Percentiles rank a stretch among this genome's conserved stretches.
phyloP scores from a whole-genome alignment of 2,888 invertebrate species.

The Melinaea menophilus region DNA sequence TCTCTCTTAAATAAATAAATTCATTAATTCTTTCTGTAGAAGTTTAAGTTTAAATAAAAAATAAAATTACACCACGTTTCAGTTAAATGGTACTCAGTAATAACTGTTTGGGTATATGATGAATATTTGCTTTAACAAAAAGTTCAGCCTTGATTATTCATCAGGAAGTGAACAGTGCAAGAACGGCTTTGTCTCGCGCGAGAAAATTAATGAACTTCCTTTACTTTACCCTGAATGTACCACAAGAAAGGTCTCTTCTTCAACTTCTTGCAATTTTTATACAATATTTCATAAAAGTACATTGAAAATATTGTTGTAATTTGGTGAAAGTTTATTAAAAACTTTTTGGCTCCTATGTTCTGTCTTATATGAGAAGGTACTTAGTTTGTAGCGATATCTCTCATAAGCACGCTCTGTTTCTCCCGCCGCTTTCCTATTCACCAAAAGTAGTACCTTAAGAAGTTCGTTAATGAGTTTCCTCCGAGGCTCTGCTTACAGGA shows the following conservation, averaged over 20 bases:
- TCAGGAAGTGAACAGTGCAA: conserved; percentile 26
- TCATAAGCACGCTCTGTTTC: conserved; percentile 68
- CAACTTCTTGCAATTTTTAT: too few species aligned
- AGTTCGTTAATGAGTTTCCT: conserved; percentile 73
- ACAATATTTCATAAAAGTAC: conserved; percentile 24
- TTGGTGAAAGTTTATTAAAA: conserved; percentile 17
- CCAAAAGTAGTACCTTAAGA: conserved; percentile 74
- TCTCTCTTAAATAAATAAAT: too few species aligned
- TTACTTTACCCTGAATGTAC: conserved; percentile 27
- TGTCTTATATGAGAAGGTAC: conserved; percentile 42
- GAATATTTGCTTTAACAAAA: conserved; percentile 26
- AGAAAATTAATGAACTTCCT: conserved; percentile 32
- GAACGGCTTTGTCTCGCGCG: conserved; percentile 19
- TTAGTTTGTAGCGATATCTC: conserved; percentile 74
- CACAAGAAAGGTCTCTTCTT: conserved; percentile 21
- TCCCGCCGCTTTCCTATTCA: conserved; percentile 62
- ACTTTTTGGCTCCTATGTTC: conserved; percentile 31
- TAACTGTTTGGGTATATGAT: too few species aligned
- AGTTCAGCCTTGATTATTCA: conserved; percentile 31
- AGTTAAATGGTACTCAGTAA: conserved; percentile 11
- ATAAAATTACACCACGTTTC: too few species aligned
- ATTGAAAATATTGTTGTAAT: conserved; percentile 20
- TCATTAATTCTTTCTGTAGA: too few species aligned
- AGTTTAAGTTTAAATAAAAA: too few species aligned
- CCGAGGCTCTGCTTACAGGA: conserved; percentile 55